Base-by-base conservation (phyloP, 2,113 vertebrate species). In the Tor tambroides region DNA sequence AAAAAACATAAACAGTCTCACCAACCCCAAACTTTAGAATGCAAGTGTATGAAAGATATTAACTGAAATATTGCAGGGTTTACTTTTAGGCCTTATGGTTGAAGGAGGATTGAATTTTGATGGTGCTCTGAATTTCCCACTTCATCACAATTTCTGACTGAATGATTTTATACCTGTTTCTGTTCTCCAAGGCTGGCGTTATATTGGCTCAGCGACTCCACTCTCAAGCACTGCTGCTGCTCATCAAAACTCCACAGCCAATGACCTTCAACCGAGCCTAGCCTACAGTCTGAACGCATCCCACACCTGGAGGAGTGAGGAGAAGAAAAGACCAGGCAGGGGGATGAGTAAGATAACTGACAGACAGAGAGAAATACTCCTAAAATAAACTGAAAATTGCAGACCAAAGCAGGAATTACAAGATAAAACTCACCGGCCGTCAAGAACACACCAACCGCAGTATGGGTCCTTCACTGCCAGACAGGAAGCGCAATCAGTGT, bases 401-500 rank as follows among this genome's bases (percentile, higher is more conserved):
- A 19, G 2, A 28, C 26, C 72, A 54, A 72, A 72, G 35, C 10
- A 0, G 9, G 21, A 38, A 41, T 15, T 19, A 19, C 11, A 49
- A 28, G 14, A 61, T 71, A 26, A 80, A 15, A 89, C 97, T 93
- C 87, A 99, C 98, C 96, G 93, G 90, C 98, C 98, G 54, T 97
- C 96, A 81, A 99, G 96, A 54, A 98, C 97, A 94, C 98, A 99
- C 98, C 98, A 99, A 61, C 98, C 98, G 86, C 98, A 99, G 90
- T 99, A 98, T 0, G 98, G 98, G 91, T 99, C 98, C 69, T 88
- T 95, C 80, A 95, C 93, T 1, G 95, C 93, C 41, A 99, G 93
- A 86, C 98, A 99, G 15, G 96, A 97, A 9, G 93, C 93, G 80
- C 98, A 99, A 88, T 97, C 96, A 4, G 90, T 80, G 88, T 96